Evolutionary conservation across 2,888 invertebrate species (phyloP).

Genomic region (Acrocyrtus sp.): DNA sequence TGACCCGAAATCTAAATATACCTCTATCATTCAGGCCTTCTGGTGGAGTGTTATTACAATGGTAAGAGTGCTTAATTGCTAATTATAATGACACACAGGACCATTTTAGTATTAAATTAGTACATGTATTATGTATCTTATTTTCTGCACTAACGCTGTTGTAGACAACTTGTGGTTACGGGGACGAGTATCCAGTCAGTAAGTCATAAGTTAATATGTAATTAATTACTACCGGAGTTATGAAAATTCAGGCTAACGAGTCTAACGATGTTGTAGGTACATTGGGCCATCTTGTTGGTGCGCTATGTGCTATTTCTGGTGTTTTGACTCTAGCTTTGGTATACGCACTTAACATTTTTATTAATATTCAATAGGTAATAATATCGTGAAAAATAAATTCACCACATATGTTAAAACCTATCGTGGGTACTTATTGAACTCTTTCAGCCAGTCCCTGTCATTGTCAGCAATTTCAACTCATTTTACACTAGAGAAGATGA

Average conservation of each 20-base stretch:
- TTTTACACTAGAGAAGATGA: slow-evolving; percentile 58
- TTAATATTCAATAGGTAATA: no score
- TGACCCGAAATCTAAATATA: slow-evolving; percentile 12
- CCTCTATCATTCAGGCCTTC: slow-evolving; percentile 50
- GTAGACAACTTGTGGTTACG: slow-evolving; percentile 34
- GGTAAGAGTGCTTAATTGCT: slow-evolving; percentile 29
- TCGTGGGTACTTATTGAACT: no score
- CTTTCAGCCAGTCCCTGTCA: slow-evolving; percentile 59
- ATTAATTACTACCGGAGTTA: no score
- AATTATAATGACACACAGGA: no score
- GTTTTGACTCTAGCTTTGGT: slow-evolving; percentile 51
- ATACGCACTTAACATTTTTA: not conserved
- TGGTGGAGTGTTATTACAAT: slow-evolving; percentile 60
- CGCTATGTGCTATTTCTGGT: slow-evolving; percentile 49
- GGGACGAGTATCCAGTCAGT: slow-evolving; percentile 16
- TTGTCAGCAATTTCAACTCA: slow-evolving; percentile 60
- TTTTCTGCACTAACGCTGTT: no score
- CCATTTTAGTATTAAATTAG: no score
- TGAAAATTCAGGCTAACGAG: no score
- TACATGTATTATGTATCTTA: no score
- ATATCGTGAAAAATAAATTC: no score
- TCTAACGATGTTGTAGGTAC: not conserved
- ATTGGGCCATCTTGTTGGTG: slow-evolving; percentile 46
- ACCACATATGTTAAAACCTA: no score
- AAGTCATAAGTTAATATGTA: not conserved